These are phyloP conservation scores for Hydraecia micacea DNA, from an alignment of 2,888 invertebrate genomes.

Conservation along the genomic window DNA sequence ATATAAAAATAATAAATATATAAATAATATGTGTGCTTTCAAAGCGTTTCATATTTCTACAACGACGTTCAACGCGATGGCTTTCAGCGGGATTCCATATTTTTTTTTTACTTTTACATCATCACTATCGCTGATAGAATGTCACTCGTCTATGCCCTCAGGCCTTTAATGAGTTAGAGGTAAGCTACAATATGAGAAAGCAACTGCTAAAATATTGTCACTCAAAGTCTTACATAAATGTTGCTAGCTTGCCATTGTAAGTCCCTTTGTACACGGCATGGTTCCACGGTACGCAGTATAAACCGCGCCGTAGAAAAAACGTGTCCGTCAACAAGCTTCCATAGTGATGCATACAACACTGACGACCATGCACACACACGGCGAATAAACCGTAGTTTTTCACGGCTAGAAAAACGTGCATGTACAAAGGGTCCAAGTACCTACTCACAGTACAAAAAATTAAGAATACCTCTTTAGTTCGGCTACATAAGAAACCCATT, in stretches of 20 bases:
- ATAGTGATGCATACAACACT: too few species aligned
- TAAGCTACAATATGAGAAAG: not conserved
- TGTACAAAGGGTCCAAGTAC: not conserved
- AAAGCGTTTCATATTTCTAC: not conserved
- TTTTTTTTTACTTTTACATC: not conserved
- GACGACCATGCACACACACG: too few species aligned
- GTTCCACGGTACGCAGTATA: too few species aligned
- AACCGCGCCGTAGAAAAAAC: too few species aligned
- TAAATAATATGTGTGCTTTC: too few species aligned
- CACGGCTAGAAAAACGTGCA: too few species aligned
- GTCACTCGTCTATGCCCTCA: not conserved
- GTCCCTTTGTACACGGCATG: too few species aligned
- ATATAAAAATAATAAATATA: too few species aligned
- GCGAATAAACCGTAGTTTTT: too few species aligned
- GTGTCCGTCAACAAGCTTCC: too few species aligned
- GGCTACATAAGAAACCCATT: constrained; percentile 44
- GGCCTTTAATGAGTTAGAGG: not conserved
- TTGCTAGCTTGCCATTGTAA: not conserved
- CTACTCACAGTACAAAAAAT: not conserved
- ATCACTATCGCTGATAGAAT: not conserved
- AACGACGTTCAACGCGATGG: not conserved
- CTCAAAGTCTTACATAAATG: not conserved
- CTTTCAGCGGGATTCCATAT: not conserved
- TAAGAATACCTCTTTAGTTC: not conserved
- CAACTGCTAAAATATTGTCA: not conserved